These are phyloP conservation scores for Calidris pygmaea DNA, from an alignment of 2,113 vertebrate genomes.

Conservation along the genomic window DNA sequence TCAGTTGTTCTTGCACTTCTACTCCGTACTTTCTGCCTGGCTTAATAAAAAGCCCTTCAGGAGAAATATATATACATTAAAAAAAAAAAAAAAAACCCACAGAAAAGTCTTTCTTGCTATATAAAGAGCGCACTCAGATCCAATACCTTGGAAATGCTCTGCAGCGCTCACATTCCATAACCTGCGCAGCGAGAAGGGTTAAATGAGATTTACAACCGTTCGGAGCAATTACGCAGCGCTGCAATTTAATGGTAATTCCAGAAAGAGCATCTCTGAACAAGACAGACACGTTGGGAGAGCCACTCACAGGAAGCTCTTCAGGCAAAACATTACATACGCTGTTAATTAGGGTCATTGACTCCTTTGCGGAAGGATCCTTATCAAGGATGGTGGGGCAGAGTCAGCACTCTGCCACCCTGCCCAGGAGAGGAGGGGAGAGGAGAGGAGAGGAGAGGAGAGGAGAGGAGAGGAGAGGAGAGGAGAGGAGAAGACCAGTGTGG, in stretches of 20 bases:
- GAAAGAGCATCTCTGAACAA: constrained; percentile 54
- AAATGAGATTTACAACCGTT: constrained; percentile 37
- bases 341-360: constrained; percentile 60
- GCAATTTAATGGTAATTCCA: constrained; percentile 62
- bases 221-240: not conserved
- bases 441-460: not conserved
- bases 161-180: not conserved
- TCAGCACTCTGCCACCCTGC: constrained; percentile 7
- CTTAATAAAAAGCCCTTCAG: constrained; percentile 55
- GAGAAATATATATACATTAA: not conserved
- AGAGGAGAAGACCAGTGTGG: not conserved
- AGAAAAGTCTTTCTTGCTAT: constrained; percentile 19
- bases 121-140: constrained; percentile 15
- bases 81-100: not conserved
- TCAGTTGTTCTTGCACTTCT: constrained; percentile 4
- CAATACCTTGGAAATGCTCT: not conserved
- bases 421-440: not conserved
- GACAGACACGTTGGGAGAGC: constrained; percentile 55
- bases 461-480: not conserved
- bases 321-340: constrained; percentile 56
- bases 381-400: not conserved
- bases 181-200: not conserved
- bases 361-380: constrained; percentile 12
- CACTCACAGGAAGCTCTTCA: constrained; percentile 57
- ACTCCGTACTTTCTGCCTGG: not conserved